A percentile compares a stretch with the other conserved stretches of the same genome.
phyloP scores from a whole-genome alignment of 1,140 invertebrate genomes.

The Drosophila carrolli region DNA sequence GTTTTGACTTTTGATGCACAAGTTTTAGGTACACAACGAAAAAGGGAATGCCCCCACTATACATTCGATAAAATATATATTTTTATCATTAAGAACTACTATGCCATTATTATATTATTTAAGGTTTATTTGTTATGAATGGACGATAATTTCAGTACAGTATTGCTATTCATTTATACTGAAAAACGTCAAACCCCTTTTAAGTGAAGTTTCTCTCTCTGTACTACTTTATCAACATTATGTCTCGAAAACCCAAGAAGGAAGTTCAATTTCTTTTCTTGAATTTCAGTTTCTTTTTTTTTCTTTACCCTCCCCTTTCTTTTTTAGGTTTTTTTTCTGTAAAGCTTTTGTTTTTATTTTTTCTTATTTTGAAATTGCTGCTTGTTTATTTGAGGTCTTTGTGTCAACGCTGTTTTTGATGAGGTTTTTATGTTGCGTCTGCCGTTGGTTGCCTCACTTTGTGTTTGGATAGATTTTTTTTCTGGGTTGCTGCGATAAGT shows the following conservation, averaged over 20 bases:
- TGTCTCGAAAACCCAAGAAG: conserved; percentile 37
- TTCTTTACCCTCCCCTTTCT: conserved; percentile 8
- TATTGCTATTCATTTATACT: no score
- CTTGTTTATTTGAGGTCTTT: conserved; percentile 81
- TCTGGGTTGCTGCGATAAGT: conserved; percentile 67
- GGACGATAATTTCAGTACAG: no score
- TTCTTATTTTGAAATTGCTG: conserved; percentile 64
- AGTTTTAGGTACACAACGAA: conserved; percentile 43
- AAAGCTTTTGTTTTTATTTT: conserved; percentile 38
- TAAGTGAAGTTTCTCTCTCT: not conserved
- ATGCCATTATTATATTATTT: no score
- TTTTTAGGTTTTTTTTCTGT: conserved; percentile 22
- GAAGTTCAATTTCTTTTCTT: conserved; percentile 73
- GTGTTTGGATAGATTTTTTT: conserved; percentile 58
- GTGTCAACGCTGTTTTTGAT: conserved; percentile 70
- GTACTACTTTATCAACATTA: conserved; percentile 21
- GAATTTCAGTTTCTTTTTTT: conserved; percentile 29
- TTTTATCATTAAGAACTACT: not conserved
- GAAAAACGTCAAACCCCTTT: no score
- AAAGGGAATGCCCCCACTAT: not conserved
- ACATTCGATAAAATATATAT: no score
- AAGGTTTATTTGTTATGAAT: no score
- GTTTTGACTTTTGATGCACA: conserved; percentile 45
- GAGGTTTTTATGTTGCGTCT: conserved; percentile 57
- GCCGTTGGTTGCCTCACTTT: conserved; percentile 55